Conservation (phyloP, 2,888 invertebrate genomes). For the Athetis lepigone region DNA sequence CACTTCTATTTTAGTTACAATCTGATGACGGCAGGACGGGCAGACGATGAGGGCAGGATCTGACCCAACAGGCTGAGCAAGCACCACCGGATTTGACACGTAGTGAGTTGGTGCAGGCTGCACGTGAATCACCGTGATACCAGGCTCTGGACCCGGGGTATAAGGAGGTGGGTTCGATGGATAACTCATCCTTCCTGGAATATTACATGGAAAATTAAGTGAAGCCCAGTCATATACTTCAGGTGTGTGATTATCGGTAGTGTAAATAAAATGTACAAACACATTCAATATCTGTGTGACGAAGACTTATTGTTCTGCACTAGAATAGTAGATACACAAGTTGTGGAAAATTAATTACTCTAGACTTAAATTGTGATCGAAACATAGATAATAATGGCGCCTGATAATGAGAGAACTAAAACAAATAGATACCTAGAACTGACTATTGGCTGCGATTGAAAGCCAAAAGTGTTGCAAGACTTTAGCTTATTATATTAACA, state of each 20-base stretch:
- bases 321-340: too few relatives aligned
- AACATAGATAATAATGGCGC: too few relatives aligned
- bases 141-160: conserved; percentile 12
- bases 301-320: too few relatives aligned
- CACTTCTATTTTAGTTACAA: conserved; percentile 56
- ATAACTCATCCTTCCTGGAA: conserved; percentile 44
- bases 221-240: neutral
- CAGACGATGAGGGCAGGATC: conserved; percentile 81
- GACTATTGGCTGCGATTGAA: too few relatives aligned
- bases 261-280: too few relatives aligned
- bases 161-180: conserved; percentile 43
- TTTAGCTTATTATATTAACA: neutral
- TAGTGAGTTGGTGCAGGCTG: conserved; percentile 32
- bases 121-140: conserved; percentile 34
- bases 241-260: too few relatives aligned
- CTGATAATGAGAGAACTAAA: too few relatives aligned
- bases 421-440: too few relatives aligned
- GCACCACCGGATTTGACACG: conserved; percentile 18
- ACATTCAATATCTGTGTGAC: too few relatives aligned
- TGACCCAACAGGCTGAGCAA: conserved; percentile 75
- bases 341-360: neutral
- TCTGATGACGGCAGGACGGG: conserved; percentile 83
- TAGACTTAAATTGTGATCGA: too few relatives aligned
- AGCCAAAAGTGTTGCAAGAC: neutral
- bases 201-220: neutral